Evolutionary conservation across 2,113 vertebrate genomes (phyloP).

Genomic region (Ahaetulla prasina): DNA sequence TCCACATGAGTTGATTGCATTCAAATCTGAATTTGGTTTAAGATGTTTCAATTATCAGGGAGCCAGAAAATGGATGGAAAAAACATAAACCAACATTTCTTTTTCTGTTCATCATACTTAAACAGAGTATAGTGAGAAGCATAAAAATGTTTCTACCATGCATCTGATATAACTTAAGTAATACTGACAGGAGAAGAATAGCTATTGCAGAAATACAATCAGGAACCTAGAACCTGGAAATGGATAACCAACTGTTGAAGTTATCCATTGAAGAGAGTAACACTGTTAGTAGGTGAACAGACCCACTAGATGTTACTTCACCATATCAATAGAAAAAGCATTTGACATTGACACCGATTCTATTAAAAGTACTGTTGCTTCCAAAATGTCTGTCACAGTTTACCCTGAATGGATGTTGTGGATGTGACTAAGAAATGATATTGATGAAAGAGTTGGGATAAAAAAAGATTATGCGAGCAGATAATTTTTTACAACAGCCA

Average conservation of each 20-base stretch:
- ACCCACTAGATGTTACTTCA: background rate
- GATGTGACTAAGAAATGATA: background rate
- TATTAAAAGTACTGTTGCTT: background rate
- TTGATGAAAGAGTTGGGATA: background rate
- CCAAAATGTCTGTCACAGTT: background rate
- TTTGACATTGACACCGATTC: background rate
- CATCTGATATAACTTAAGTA: background rate
- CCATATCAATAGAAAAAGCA: background rate
- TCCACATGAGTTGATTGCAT: background rate
- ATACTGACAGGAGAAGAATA: background rate
- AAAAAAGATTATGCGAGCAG: background rate
- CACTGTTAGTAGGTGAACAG: background rate
- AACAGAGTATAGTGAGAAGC: background rate
- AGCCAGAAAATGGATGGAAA: background rate
- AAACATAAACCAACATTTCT: background rate
- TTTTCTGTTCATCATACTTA: background rate
- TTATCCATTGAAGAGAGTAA: background rate
- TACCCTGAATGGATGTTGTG: background rate
- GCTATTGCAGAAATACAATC: background rate
- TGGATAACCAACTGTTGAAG: background rate
- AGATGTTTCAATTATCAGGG: background rate
- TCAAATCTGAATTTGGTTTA: background rate
- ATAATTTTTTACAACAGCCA: background rate
- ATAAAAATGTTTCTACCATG: background rate
- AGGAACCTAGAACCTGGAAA: background rate